Evolutionary conservation across 2,888 invertebrate genomes (phyloP).

Genomic region (Oscheius onirici): DNA sequence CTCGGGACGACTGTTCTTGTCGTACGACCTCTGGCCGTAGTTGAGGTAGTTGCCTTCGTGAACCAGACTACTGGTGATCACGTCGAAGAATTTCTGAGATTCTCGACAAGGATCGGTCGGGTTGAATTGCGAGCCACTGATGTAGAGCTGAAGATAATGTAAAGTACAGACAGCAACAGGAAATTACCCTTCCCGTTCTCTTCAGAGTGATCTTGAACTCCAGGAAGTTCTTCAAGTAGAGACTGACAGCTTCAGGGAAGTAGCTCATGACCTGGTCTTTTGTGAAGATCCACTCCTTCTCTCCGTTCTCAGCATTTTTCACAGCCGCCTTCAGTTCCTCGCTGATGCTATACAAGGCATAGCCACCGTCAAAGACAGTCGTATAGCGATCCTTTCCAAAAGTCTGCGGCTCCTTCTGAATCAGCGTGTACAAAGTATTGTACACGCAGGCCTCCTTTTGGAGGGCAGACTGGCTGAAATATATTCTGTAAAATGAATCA

Average conservation of each 20-base stretch:
- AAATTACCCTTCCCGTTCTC: background rate
- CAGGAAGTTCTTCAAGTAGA: background rate
- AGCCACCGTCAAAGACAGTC: conserved; percentile 16
- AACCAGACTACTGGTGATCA: background rate
- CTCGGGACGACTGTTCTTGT: background rate
- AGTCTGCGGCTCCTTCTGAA: background rate
- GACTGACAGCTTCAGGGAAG: background rate
- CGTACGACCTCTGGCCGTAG: conserved; percentile 10
- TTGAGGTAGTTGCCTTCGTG: conserved; percentile 16
- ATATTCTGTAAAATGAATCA: background rate
- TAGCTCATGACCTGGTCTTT: background rate
- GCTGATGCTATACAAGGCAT: background rate
- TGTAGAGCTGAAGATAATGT: background rate
- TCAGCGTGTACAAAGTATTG: background rate
- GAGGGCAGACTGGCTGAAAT: conserved; percentile 10
- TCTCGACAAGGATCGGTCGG: background rate
- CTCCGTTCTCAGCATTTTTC: background rate
- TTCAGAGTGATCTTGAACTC: background rate
- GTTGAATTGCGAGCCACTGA: background rate
- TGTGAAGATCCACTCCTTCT: background rate
- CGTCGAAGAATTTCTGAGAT: conserved; percentile 18
- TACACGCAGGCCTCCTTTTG: conserved; percentile 12
- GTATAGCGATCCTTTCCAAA: conserved; percentile 1
- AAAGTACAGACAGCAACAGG: background rate
- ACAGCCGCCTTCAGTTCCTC: background rate